Base-by-base conservation (phyloP, 2,797 vertebrate genomes). In the Cottoperca gobio region DNA sequence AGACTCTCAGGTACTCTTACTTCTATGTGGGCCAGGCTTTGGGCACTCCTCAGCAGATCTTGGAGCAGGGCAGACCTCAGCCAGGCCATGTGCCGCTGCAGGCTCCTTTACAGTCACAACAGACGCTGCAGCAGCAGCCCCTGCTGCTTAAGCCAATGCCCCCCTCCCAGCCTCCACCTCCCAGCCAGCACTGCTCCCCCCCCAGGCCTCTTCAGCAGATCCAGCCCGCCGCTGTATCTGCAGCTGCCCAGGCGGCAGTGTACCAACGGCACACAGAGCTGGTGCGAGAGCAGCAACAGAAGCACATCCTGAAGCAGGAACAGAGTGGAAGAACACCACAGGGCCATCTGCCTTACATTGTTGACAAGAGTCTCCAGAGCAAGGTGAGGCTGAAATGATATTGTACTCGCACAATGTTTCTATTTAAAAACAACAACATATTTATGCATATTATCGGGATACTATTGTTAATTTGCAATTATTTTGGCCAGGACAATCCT, bases 1-100 rank as follows among this genome's bases (percentile, higher is more conserved):
- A 99, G 97, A 95, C 96, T 17, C 96, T 98, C 87, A 95, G 96
- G 53, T 97, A 98, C 81, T 93, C 96, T 0, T 99, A 97, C 88
- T 99, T 98, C 91, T 96, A 95, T 5, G 94, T 97, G 84, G 97
- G 97, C 52, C 96, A 97, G 77, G 91, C 95, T 46, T 84, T 97
- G 86, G 96, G 96, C 23, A 94, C 93, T 55, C 88, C 95, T 39
- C 95, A 95, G 78, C 93, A 92, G 87, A 85, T 96, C 89, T 94
- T 96, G 78, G 96, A 97, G 48, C 92, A 94, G 77, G 94, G 88
- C 45, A 95, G 93, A 74, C 94, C 94, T 37, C 94, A 95, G 76
- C 94, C 92, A 75, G 95, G 79, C 90, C 95, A 24, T 69, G 86
- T 79, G 93, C 95, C 58, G 0, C 72, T 86, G 40, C 92, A 91